phyloP scores from a whole-genome alignment of 2,797 vertebrate species.

The Premnoplex brunnescens region DNA sequence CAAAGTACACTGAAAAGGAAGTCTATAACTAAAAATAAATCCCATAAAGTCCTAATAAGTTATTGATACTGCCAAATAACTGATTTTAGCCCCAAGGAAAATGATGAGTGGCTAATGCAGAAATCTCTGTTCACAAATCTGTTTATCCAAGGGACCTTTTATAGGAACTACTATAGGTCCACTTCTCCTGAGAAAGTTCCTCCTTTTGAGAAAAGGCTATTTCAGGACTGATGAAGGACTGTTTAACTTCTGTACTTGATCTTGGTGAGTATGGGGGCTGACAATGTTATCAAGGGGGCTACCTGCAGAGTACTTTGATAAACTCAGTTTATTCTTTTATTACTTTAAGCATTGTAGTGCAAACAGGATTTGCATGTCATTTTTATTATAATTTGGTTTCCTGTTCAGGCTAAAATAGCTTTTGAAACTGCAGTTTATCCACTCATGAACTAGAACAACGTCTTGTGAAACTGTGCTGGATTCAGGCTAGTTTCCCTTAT shows the following conservation, averaged over 20 bases:
- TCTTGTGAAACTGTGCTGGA: slow-evolving; percentile 51
- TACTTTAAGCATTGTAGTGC: slow-evolving; percentile 34
- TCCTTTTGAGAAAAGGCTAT: neutral
- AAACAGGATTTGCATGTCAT: slow-evolving; percentile 64
- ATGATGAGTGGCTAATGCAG: neutral
- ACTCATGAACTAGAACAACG: slow-evolving; percentile 44
- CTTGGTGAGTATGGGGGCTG: neutral
- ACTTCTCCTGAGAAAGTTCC: neutral
- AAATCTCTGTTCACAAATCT: neutral
- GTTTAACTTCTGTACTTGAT: neutral
- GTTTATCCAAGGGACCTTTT: neutral
- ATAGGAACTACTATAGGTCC: neutral
- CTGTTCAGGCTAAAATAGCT: slow-evolving; percentile 43
- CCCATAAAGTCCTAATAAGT: neutral
- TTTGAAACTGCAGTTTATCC: slow-evolving; percentile 63
- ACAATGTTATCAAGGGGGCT: neutral
- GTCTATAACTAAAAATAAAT: neutral
- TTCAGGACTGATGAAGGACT: neutral
- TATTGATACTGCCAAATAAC: neutral
- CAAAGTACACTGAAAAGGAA: neutral
- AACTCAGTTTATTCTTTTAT: slow-evolving; percentile 27
- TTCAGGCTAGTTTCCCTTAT: slow-evolving; percentile 44
- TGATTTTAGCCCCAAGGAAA: neutral
- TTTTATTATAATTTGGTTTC: slow-evolving; percentile 69
- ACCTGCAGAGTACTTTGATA: slow-evolving; percentile 10